phyloP scores from a whole-genome alignment of 2,888 invertebrate species.

The Conomelus anceps region DNA sequence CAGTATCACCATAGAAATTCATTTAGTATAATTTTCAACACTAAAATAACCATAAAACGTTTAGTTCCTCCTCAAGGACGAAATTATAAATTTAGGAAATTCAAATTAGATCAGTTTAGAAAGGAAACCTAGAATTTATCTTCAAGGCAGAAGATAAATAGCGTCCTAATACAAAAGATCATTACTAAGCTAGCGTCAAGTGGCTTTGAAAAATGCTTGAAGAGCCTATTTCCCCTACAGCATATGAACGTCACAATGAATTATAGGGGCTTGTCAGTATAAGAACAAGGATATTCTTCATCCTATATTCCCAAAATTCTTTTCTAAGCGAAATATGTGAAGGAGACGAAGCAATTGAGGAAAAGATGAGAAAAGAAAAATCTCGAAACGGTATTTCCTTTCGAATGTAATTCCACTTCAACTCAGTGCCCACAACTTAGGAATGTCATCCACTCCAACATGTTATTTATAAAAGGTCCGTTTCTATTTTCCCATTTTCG shows the following conservation, averaged over 20 bases:
- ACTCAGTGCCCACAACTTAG: background rate
- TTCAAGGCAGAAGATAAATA: background rate
- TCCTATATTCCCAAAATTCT: background rate
- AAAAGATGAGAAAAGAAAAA: background rate
- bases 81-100: no score
- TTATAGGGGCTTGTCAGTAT: background rate
- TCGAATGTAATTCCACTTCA: background rate
- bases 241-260: background rate
- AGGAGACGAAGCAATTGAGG: background rate
- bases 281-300: background rate
- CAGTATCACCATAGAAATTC: no score
- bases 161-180: background rate
- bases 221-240: background rate
- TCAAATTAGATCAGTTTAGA: no score
- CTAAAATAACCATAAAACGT: no score
- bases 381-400: background rate
- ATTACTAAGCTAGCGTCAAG: background rate
- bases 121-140: no score
- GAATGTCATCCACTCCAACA: background rate
- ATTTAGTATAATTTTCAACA: no score
- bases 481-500: background rate
- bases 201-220: background rate
- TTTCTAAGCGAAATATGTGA: background rate
- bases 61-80: no score
- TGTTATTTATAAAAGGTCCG: background rate